Base-by-base conservation (phyloP, 2,113 vertebrate genomes). In the Sebastes fasciatus region DNA sequence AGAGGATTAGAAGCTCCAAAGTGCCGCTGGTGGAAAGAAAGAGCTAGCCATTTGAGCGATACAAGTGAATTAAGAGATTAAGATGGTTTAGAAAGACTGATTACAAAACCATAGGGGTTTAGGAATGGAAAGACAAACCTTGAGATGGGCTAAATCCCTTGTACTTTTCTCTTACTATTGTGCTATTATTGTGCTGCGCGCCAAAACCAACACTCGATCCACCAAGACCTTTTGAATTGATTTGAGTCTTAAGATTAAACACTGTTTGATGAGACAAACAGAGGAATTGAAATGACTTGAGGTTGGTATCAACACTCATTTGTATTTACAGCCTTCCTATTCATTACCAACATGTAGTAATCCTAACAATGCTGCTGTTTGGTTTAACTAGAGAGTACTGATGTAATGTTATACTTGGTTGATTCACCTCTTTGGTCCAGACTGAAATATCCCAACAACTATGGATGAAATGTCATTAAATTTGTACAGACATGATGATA, bases 1-100 rank as follows among this genome's bases (percentile, higher is more conserved):
- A 95, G 86, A 93, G 94, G 95, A 96, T 95, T 96, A 96, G 88
- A 86, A 76, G 90, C 88, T 94, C 94, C 94, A 95, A 95, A 95
- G 92, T 93, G 95, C 92, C 89, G 83, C 84, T 90, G 91, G 93
- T 94, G 93, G 86, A 93, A 91, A 89, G 91, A 90, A 91, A 93
- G 86, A 94, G 86, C 87, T 83, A 88, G 93, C 92, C 93, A 93
- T 92, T 92, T 86, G 90, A 94, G 91, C 93, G 88, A 93, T 95
- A 94, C 94, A 94, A 95, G 95, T 96, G 95, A 95, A 96, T 93
- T 94, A 95, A 95, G 92, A 96, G 95, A 94, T 96, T 96, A 96
- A 94, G 93, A 95, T 94, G 95, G 91, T 96, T 95, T 95, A 95
- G 91, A 92, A 94, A 94, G 95, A 94, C 93, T 94, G 93, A 95